Percentiles rank a stretch among this genome's conserved stretches.
Conservation (phyloP, 2,113 vertebrate species). For the Erinaceus europaeus region DNA sequence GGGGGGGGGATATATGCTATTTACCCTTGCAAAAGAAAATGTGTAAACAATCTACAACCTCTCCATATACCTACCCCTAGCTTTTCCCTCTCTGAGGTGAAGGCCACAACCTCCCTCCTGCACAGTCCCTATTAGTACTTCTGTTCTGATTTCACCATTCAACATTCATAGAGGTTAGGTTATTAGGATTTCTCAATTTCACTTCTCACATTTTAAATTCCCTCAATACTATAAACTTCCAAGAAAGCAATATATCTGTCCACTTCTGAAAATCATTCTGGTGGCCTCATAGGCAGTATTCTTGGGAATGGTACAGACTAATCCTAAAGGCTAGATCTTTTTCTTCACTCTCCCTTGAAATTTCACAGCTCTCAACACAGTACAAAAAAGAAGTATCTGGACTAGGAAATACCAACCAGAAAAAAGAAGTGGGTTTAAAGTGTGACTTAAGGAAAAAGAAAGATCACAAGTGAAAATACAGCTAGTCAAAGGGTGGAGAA, state of each 20-base stretch:
- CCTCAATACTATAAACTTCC: not conserved
- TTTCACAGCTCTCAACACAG: not conserved
- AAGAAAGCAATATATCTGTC: not conserved
- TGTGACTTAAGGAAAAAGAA: not conserved
- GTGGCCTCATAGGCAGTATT: not conserved
- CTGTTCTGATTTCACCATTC: not conserved
- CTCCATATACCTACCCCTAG: not conserved
- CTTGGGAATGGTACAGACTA: not conserved
- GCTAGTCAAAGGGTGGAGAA: not conserved
- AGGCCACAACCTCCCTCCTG: not conserved
- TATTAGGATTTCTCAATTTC: not conserved
- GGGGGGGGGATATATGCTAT: not conserved
- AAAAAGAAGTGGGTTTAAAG: not conserved
- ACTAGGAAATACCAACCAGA: not conserved
- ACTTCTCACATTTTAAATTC: not conserved
- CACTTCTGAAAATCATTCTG: not conserved
- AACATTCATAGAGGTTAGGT: not conserved
- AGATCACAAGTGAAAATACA: not conserved
- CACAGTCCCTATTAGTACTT: not conserved
- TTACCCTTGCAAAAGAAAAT: not conserved
- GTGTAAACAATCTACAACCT: not conserved
- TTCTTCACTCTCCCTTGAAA: constrained; percentile 9
- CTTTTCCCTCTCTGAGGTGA: not conserved
- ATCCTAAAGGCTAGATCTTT: not conserved
- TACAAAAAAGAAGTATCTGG: not conserved